Conservation (phyloP, 2,797 vertebrate species). For the Anomalospiza imberbis region DNA sequence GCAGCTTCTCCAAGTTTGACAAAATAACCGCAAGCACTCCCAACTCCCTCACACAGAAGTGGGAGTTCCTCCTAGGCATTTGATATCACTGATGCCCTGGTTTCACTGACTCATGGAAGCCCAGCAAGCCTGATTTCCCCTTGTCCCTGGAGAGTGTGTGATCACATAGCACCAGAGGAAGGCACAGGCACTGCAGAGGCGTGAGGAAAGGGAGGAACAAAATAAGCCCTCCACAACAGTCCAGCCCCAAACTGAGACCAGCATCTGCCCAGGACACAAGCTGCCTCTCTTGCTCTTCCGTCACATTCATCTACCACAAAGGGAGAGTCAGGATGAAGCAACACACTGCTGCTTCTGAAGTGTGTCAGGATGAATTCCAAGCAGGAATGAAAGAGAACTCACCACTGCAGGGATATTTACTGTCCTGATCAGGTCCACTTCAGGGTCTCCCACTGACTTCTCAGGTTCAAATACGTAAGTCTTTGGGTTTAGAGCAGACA, state of each 20-base stretch:
- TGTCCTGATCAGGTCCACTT: constrained; percentile 86
- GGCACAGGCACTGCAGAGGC: neutral
- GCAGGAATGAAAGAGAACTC: constrained; percentile 52
- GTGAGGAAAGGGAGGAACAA: neutral
- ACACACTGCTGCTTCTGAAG: neutral
- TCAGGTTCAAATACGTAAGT: constrained; percentile 86
- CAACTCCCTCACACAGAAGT: neutral
- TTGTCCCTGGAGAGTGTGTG: neutral
- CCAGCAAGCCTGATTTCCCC: neutral
- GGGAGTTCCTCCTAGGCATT: neutral
- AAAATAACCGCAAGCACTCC: neutral
- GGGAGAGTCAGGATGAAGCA: neutral
- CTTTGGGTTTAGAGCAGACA: constrained; percentile 87
- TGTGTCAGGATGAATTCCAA: neutral
- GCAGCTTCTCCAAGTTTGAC: neutral
- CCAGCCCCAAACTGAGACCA: neutral
- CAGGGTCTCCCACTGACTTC: constrained; percentile 85
- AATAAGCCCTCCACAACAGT: neutral
- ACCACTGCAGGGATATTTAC: constrained; percentile 92
- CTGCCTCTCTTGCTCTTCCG: neutral
- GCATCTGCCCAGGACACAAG: neutral
- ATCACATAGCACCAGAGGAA: neutral
- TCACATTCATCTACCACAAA: neutral
- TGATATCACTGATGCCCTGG: neutral
- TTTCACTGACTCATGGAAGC: neutral